Evolutionary conservation across 1,140 invertebrate species (phyloP).

Genomic region (Pogonognathellus flavescens): DNA sequence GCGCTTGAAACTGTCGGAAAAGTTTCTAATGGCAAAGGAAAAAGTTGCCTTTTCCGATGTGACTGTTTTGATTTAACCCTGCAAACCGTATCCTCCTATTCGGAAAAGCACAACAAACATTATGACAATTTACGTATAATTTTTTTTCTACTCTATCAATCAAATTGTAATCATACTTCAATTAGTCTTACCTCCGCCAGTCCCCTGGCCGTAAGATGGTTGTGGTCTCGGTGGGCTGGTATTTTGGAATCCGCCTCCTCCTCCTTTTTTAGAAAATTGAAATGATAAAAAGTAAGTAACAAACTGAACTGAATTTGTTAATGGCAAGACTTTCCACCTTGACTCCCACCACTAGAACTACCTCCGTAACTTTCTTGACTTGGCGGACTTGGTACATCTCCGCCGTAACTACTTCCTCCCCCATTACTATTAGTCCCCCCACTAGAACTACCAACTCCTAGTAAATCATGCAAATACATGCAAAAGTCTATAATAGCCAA

Average conservation of each 20-base stretch:
- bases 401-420: not conserved
- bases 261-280: not conserved
- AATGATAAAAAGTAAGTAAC: not conserved
- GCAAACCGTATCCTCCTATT: not conserved
- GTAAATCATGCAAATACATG: no score
- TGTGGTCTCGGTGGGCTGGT: not conserved
- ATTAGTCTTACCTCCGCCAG: not conserved
- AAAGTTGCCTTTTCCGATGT: not conserved
- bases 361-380: not conserved
- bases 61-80: slow-evolving; percentile 3
- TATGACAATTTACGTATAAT: not conserved
- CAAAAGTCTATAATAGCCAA: no score
- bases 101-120: not conserved
- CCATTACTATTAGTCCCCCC: not conserved
- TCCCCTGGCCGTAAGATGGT: not conserved
- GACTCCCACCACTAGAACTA: no score
- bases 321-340: no score
- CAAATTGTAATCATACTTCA: not conserved
- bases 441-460: not conserved
- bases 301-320: no score
- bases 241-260: not conserved
- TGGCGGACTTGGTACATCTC: not conserved
- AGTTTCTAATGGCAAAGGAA: slow-evolving; percentile 14
- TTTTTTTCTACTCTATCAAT: not conserved
- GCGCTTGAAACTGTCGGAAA: slow-evolving; percentile 10